Percentiles rank a stretch among this genome's conserved stretches.
These are phyloP conservation scores for Micoletzkya japonica DNA, from an alignment of 2,888 invertebrate species.

Conservation along the genomic window DNA sequence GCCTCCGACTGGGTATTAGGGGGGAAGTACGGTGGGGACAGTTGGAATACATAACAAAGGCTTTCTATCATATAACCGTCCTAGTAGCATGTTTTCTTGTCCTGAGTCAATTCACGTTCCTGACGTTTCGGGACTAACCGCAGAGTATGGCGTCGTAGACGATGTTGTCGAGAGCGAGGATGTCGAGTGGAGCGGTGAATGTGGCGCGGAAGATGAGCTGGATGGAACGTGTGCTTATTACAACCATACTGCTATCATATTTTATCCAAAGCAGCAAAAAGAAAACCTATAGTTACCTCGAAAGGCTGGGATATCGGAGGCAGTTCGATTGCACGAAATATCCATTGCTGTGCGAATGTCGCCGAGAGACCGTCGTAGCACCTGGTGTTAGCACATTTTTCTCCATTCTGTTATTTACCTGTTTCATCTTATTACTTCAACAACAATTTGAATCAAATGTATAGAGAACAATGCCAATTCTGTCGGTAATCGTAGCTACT, in stretches of 20 bases:
- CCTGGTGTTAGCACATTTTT: constrained; percentile 29
- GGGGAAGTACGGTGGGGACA: no score
- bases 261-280: neutral
- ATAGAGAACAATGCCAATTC: no score
- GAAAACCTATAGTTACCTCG: constrained; percentile 36
- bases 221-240: neutral
- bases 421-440: neutral
- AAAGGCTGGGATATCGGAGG: constrained; percentile 59
- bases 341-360: constrained; percentile 57
- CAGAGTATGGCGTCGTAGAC: constrained; percentile 55
- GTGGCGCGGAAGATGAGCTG: constrained; percentile 53
- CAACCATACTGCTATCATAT: neutral
- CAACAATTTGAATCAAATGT: no score
- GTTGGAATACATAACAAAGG: no score
- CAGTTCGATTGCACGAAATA: constrained; percentile 49
- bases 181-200: constrained; percentile 51
- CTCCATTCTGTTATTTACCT: neutral
- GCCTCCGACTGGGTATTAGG: no score
- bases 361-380: constrained; percentile 55
- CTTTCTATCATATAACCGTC: no score
- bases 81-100: no score
- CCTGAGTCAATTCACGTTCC: no score
- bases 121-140: constrained; percentile 47
- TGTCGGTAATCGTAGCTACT: neutral
- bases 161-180: constrained; percentile 58